Conservation (phyloP, 2,113 vertebrate genomes). For the Phrynosoma platyrhinos region DNA sequence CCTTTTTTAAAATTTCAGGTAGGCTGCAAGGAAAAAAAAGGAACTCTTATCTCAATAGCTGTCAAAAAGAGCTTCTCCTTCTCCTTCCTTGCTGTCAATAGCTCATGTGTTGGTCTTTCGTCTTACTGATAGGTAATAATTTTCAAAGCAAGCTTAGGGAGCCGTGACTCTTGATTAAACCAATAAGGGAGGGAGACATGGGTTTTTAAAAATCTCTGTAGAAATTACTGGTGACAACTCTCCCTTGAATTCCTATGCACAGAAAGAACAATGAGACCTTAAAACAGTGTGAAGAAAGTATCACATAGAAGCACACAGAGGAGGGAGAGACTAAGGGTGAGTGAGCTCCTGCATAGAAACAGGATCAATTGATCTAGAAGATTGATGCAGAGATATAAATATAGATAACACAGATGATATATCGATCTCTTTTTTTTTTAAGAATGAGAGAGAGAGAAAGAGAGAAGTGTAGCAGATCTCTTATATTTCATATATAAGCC, state of each 20-base stretch:
- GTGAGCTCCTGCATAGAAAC: no score
- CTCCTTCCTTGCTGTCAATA: slow-evolving; percentile 74
- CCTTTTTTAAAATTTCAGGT: slow-evolving; percentile 48
- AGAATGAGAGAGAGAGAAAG: fast-evolving
- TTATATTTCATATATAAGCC: background rate
- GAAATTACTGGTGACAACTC: slow-evolving; percentile 74
- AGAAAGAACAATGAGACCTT: slow-evolving; percentile 37
- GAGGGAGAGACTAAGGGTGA: no score
- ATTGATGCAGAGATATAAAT: no score
- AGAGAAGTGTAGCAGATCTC: background rate
- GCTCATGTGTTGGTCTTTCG: slow-evolving; percentile 67
- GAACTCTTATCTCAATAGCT: slow-evolving; percentile 38
- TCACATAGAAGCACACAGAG: no score
- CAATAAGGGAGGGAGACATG: slow-evolving; percentile 67
- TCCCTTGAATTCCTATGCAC: slow-evolving; percentile 47
- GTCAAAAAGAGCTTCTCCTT: slow-evolving; percentile 56
- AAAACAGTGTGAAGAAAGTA: background rate
- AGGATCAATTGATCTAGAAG: no score
- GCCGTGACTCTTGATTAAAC: slow-evolving; percentile 77
- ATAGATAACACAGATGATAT: no score
- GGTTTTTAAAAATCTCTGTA: slow-evolving; percentile 71
- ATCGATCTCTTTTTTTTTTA: no score
- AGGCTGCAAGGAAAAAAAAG: slow-evolving; percentile 29
- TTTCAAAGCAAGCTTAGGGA: slow-evolving; percentile 76
- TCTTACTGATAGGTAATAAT: slow-evolving; percentile 83